A percentile compares a stretch with the other conserved stretches of the same genome.
Evolutionary conservation across 1,140 invertebrate genomes (phyloP).

Genomic region (Anthonomus grandis): DNA sequence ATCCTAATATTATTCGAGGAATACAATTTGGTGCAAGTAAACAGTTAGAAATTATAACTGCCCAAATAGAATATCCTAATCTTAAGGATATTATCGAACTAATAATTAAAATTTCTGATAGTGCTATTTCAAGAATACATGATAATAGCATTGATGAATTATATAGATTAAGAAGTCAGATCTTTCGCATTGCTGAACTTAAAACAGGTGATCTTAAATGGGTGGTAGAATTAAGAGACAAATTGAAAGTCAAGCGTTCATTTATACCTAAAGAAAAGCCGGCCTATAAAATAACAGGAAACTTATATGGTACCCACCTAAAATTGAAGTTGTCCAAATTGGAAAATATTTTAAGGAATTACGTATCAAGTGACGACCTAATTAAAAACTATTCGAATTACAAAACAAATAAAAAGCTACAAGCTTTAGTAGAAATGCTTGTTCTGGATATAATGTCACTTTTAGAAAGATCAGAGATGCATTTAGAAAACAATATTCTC

Average conservation of each 20-base stretch:
- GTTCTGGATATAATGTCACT: constrained; percentile 5
- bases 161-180: neutral
- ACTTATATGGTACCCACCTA: neutral
- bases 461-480: neutral
- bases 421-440: constrained; percentile 1
- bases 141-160: neutral
- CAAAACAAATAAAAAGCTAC: constrained; percentile 2
- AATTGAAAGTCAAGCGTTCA: neutral
- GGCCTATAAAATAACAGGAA: neutral
- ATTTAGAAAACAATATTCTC: neutral
- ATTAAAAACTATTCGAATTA: neutral
- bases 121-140: neutral
- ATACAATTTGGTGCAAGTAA: neutral
- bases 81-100: neutral
- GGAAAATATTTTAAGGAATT: constrained; percentile 4
- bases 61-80: neutral
- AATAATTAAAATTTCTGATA: neutral
- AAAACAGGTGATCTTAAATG: neutral
- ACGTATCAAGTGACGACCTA: neutral
- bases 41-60: neutral
- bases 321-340: neutral
- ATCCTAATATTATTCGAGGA: neutral
- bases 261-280: neutral
- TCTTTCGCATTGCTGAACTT: neutral
- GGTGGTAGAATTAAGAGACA: constrained; percentile 1